Base-by-base conservation (phyloP, 2,797 vertebrate genomes). In the Leptodactylus fallax region DNA sequence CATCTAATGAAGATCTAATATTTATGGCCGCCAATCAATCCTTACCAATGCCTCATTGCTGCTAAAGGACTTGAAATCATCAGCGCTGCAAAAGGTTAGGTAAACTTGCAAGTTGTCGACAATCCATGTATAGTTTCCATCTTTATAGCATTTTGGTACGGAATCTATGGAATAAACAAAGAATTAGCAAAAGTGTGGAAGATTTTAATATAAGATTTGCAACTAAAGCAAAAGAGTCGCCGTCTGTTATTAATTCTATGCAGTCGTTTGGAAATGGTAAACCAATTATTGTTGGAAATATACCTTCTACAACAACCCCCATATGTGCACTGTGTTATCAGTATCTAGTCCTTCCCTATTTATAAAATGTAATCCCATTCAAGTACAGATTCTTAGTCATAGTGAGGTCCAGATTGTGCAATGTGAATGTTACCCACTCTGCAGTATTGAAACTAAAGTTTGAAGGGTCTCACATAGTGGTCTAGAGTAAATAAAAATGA, bases 111-210 rank as follows among this genome's bases (percentile, higher is more conserved):
- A 47, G 85, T 89, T 76, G 16, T 63, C 1, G 61, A 79, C 53
- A 45, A 91, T 82, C 90, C 90, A 91, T 16, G 89, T 82, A 81
- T 83, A 47, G 69, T 47, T 21, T 0, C 36, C 55, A 10, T 10
- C 49, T 56, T 36, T 67, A 36, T 90, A 91, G 67, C 90, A 90
- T 76, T 80, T 88, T 16, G 89, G 90, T 47, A 79, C 77, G 23
- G 49, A n/a, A 61, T 56, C 90, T 91, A 61, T 7, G 27, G 49
- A 45, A 72, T 17, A 13, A 11, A 79, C 55, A 85, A 25, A 45
- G 1, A 51, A 51, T 3, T 16, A 58, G 19, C 23, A 27, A 36
- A 71, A 36, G 36, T 16, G 16, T 12, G 10, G 17, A 25, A 21
- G 12, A 71, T 16, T 71, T 36, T 27, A 25, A 67, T 12, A 3